A percentile compares a stretch with the other conserved stretches of the same genome.
These are phyloP conservation scores for Montipora foliosa DNA, from an alignment of 64 coral and sea anemone genomes.

Conservation along the genomic window DNA sequence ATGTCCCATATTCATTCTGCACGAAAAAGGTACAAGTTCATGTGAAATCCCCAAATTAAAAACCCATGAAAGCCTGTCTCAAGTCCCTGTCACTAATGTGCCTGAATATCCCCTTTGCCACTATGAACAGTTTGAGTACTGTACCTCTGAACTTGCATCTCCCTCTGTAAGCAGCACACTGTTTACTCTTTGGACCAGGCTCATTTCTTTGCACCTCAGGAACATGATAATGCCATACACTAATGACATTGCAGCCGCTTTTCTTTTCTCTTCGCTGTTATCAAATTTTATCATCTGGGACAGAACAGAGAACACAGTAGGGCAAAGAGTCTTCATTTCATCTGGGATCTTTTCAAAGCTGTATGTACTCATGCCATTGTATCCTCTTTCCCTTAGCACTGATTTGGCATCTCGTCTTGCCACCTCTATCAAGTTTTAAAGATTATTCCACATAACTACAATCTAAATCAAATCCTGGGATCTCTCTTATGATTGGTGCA, in stretches of 20 bases:
- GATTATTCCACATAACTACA: too few species aligned
- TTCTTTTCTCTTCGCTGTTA: slow-evolving; percentile 3
- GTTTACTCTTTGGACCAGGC: slow-evolving; percentile 20
- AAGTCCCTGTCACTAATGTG: neutral
- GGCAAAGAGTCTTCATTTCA: slow-evolving; percentile 29
- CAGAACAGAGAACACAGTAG: neutral
- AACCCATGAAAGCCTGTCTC: neutral
- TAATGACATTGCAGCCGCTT: slow-evolving; percentile 35
- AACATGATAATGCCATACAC: slow-evolving; percentile 49
- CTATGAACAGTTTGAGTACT: neutral
- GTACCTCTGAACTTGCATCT: neutral
- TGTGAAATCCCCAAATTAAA: neutral
- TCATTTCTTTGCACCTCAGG: slow-evolving; percentile 17
- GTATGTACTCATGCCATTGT: slow-evolving; percentile 11
- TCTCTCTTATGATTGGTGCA: too few species aligned
- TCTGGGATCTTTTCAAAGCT: slow-evolving; percentile 39
- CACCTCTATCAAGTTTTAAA: neutral
- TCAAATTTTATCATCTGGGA: neutral
- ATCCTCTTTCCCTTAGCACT: slow-evolving; percentile 39
- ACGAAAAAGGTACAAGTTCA: neutral
- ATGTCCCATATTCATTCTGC: neutral
- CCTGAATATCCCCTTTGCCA: neutral
- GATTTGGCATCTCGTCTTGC: slow-evolving; percentile 34
- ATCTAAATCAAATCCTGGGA: too few species aligned
- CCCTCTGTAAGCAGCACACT: neutral